These are phyloP conservation scores for Siniperca obscura DNA, from an alignment of 2,797 vertebrate species.

Conservation along the genomic window DNA sequence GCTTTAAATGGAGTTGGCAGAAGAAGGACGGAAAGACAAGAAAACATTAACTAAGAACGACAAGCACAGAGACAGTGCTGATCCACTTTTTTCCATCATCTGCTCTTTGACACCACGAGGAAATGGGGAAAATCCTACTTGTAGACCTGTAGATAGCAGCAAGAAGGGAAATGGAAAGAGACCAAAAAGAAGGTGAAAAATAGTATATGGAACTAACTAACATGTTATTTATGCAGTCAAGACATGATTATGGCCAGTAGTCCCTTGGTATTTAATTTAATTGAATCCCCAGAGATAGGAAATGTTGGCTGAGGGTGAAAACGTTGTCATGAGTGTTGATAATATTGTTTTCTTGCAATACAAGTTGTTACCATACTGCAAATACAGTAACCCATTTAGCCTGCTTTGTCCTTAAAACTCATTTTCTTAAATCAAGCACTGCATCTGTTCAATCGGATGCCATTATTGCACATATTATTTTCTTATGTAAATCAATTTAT, in stretches of 20 bases:
- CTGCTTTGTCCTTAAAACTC: background rate
- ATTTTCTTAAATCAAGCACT: background rate
- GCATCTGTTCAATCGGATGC: background rate
- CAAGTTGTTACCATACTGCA: conserved; percentile 5
- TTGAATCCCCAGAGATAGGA: conserved; percentile 2
- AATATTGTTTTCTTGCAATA: background rate
- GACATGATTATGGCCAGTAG: background rate
- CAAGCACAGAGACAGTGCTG: background rate
- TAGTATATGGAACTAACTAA: conserved; percentile 47
- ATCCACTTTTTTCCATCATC: conserved; percentile 32
- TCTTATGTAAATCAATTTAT: background rate
- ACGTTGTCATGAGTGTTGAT: background rate
- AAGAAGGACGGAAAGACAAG: conserved; percentile 28
- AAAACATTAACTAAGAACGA: conserved; percentile 23
- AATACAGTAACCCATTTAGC: background rate
- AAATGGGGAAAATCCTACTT: conserved; percentile 39
- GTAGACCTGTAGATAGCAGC: conserved; percentile 12
- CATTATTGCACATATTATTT: background rate
- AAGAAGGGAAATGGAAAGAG: conserved; percentile 61
- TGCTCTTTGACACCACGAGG: conserved; percentile 11
- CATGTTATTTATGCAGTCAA: conserved; percentile 30
- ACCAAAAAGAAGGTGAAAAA: conserved; percentile 38
- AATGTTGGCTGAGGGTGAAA: background rate
- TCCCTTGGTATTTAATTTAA: background rate
- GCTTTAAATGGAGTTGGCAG: conserved; percentile 14